phyloP scores from a whole-genome alignment of 2,113 vertebrate genomes.

The Corythornis vintsioides region DNA sequence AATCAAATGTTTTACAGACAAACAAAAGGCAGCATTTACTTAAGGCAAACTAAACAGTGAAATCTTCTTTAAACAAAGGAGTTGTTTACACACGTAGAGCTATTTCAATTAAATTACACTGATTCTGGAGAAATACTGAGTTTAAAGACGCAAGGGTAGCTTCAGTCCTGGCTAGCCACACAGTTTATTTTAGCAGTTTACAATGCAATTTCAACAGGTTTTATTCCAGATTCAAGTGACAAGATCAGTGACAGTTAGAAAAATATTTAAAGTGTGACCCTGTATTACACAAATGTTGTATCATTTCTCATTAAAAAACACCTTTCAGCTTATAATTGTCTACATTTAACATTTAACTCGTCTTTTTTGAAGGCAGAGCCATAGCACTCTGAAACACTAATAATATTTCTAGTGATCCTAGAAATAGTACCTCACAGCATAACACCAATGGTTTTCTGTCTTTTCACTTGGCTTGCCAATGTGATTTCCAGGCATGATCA shows the following conservation, averaged over 20 bases:
- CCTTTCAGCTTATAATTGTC: not conserved
- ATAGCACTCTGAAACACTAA: not conserved
- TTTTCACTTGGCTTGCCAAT: not conserved
- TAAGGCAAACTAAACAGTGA: constrained; percentile 85
- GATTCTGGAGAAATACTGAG: constrained; percentile 77
- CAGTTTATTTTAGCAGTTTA: constrained; percentile 65
- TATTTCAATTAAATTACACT: constrained; percentile 84
- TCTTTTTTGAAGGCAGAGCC: not conserved
- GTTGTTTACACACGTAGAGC: constrained; percentile 80
- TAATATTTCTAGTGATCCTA: not conserved
- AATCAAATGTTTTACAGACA: constrained; percentile 83
- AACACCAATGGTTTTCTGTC: not conserved
- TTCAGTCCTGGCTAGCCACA: constrained; percentile 40
- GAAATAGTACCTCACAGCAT: not conserved
- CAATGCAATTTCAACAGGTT: constrained; percentile 60
- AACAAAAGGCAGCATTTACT: constrained; percentile 84
- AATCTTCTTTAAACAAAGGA: constrained; percentile 87
- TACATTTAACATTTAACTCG: not conserved
- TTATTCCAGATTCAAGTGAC: constrained; percentile 1
- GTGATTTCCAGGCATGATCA: not conserved
- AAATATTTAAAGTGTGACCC: constrained; percentile 38
- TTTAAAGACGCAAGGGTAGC: constrained; percentile 73
- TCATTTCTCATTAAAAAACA: constrained; percentile 3
- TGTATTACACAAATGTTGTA: not conserved
- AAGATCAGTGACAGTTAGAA: constrained; percentile 37